Base-by-base conservation (phyloP, 2,797 vertebrate species). In the Trachurus trachurus region DNA sequence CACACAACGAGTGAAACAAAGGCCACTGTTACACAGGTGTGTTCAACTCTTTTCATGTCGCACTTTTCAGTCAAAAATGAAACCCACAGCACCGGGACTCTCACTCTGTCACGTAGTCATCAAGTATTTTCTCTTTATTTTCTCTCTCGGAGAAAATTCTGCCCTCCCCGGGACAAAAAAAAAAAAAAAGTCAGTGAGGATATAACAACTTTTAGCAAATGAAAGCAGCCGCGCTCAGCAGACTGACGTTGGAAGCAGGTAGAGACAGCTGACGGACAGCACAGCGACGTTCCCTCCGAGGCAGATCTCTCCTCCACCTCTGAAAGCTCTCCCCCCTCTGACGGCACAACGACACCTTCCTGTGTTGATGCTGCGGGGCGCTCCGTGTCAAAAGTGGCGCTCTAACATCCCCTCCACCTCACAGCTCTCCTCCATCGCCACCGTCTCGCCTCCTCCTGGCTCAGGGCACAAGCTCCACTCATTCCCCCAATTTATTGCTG, bases 351-450 rank as follows among this genome's bases (percentile, higher is more conserved):
- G 19, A 7, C 44, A 66, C 21, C 62, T 17, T 65, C 54, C 65
- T 22, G 16, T 75, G 84, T 86, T 83, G 79, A 84, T 26, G 84
- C 87, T 80, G 71, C 66, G 39, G 81, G 81, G 66, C 47, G 53
- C 68, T 4, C 60, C 52, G 1, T 37, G 67, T 60, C 66, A 26
- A 61, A 72, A 76, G 79, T 11, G 63, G n/a, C 68, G 2, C 21
- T 69, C 45, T 19, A 44, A 65, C 68, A 37, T 37, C 66, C 21
- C 47, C 54, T 6, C 26, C 26, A 26, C 59, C 17, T 34, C 37
- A 31, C 10, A 61, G 57, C 80, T 66, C 44, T 62, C 71, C 56
- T 50, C 59, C 56, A 83, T 73, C 80, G 59, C 47, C 40, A 13
- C 45, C 1, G 26, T 68, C 78, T 49, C 49, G 19, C 26, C 26